Evolutionary conservation across 1,140 invertebrate species (phyloP).

Genomic region (Diprion similis): DNA sequence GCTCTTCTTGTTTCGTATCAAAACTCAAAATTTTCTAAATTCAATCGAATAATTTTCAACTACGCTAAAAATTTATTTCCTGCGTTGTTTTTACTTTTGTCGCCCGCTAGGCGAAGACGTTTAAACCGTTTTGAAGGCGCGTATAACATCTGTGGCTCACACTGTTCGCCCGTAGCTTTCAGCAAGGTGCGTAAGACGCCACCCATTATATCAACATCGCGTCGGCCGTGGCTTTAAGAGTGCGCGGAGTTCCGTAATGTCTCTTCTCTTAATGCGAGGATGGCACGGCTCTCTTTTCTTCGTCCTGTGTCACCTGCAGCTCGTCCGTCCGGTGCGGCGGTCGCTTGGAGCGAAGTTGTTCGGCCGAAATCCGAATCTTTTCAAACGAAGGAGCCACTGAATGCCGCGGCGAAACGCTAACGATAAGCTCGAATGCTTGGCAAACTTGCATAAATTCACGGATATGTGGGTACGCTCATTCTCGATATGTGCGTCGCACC

Average conservation of each 20-base stretch:
- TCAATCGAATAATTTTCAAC: background rate
- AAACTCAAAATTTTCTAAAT: background rate
- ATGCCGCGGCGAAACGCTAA: background rate
- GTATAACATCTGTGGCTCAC: background rate
- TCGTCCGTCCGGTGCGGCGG: too few relatives aligned
- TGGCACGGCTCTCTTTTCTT: background rate
- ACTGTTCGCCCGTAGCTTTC: background rate
- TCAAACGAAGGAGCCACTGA: conserved; percentile 23
- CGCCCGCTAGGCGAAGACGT: background rate
- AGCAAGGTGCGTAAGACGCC: conserved; percentile 20
- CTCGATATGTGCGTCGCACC: too few relatives aligned
- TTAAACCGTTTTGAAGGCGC: background rate
- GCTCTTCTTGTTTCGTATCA: too few relatives aligned
- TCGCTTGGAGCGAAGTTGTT: background rate
- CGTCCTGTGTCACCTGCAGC: too few relatives aligned
- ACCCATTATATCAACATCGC: conserved; percentile 1
- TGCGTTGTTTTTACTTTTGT: background rate
- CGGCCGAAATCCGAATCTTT: conserved; percentile 22
- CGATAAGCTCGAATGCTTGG: too few relatives aligned
- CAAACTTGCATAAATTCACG: too few relatives aligned
- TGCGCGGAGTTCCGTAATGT: background rate
- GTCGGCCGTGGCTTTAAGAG: background rate
- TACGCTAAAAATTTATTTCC: too few relatives aligned
- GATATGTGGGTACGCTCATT: too few relatives aligned
- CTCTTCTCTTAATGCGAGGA: background rate